phyloP scores from a whole-genome alignment of 2,797 vertebrate genomes.

The Pelochelys cantorii region DNA sequence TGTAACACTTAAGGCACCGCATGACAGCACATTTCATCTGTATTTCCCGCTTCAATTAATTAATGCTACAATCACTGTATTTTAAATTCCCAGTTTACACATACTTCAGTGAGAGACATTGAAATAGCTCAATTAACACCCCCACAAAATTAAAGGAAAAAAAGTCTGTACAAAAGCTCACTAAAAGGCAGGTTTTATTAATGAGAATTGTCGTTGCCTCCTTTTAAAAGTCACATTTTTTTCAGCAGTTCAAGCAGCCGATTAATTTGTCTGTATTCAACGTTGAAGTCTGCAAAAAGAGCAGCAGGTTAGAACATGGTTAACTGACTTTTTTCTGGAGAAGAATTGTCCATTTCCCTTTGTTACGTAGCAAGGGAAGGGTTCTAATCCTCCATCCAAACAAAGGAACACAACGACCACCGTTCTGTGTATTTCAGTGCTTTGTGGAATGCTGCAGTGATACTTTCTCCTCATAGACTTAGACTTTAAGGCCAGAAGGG shows the following conservation, averaged over 20 bases:
- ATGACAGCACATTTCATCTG: not conserved
- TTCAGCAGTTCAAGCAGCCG: slow-evolving; percentile 17
- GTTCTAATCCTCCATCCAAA: rapidly evolving
- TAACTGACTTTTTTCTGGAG: not conserved
- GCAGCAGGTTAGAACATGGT: not conserved
- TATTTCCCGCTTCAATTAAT: not conserved
- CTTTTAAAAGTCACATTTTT: not conserved
- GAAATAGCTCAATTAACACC: not conserved
- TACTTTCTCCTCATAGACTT: too few relatives aligned
- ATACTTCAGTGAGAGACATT: not conserved
- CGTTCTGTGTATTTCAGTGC: too few relatives aligned
- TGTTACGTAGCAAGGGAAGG: not conserved
- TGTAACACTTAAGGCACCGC: too few relatives aligned
- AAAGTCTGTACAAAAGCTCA: not conserved
- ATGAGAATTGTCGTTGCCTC: too few relatives aligned
- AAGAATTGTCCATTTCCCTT: not conserved
- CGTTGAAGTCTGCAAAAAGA: slow-evolving; percentile 31
- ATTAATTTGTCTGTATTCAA: slow-evolving; percentile 56
- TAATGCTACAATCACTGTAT: not conserved
- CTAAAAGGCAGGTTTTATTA: not conserved
- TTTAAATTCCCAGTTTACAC: not conserved
- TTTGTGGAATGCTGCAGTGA: too few relatives aligned
- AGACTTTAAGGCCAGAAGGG: too few relatives aligned
- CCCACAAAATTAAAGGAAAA: not conserved
- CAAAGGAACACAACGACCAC: not conserved